A percentile compares a stretch with the other conserved stretches of the same genome.
These are phyloP conservation scores for Subanguina moxae DNA, from an alignment of 1,140 invertebrate species.

Conservation along the genomic window DNA sequence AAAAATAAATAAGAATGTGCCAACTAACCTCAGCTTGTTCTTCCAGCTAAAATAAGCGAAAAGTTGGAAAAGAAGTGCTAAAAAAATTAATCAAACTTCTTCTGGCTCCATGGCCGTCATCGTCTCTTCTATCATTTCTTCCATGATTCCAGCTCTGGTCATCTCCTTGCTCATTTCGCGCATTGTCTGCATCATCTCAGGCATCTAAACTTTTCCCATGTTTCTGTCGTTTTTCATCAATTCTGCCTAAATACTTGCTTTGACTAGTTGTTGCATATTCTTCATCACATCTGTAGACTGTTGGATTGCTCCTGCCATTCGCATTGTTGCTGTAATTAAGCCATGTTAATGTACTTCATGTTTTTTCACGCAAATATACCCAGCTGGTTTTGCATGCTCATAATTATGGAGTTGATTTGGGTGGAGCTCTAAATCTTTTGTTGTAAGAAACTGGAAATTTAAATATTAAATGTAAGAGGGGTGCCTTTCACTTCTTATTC, in stretches of 20 bases:
- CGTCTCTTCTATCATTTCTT: conserved; percentile 98
- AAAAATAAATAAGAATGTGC: not conserved
- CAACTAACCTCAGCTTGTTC: conserved; percentile 73
- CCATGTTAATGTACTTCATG: not conserved
- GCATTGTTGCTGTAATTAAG: conserved; percentile 69
- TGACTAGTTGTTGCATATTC: conserved; percentile 75
- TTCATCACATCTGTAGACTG: conserved; percentile 95
- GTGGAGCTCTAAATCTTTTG: conserved; percentile 72
- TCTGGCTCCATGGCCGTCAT: conserved; percentile 83
- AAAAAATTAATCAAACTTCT: conserved; percentile 63
- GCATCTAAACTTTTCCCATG: conserved; percentile 66
- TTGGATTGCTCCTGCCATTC: conserved; percentile 81
- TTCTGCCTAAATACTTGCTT: conserved; percentile 44
- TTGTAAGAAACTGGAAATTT: too few species aligned
- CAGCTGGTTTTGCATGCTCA: conserved; percentile 97
- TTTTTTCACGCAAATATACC: not conserved
- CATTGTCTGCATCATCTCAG: conserved; percentile 91
- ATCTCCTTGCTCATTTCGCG: conserved; percentile 95
- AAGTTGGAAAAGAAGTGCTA: too few species aligned
- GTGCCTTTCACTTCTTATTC: too few species aligned
- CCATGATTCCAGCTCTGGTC: conserved; percentile 97
- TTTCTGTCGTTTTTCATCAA: not conserved
- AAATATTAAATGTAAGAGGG: too few species aligned
- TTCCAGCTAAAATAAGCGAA: conserved; percentile 66
- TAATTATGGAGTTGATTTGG: conserved; percentile 90